Evolutionary conservation across 2,888 invertebrate genomes (phyloP).

Genomic region (Zhuqinia jingwanae): DNA sequence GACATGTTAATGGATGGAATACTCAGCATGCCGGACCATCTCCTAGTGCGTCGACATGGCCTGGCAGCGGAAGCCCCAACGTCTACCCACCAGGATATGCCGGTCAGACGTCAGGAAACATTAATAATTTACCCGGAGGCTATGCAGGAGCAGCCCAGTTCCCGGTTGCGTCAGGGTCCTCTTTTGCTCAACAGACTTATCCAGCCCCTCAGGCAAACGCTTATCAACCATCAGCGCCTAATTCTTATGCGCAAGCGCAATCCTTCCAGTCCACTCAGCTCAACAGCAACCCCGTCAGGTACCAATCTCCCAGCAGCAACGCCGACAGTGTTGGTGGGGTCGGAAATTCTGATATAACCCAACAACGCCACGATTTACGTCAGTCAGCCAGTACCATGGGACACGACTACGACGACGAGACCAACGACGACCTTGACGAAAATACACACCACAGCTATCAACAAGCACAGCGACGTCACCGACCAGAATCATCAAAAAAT

Average conservation of each 20-base stretch:
- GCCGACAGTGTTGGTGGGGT: conserved; percentile 76
- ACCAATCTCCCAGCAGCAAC: conserved; percentile 39
- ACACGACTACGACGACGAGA: conserved; percentile 55
- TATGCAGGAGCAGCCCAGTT: conserved; percentile 64
- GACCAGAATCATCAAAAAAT: conserved; percentile 43
- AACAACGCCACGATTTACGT: conserved; percentile 45
- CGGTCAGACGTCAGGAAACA: conserved; percentile 77
- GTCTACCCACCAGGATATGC: conserved; percentile 69
- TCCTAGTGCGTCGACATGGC: conserved; percentile 66
- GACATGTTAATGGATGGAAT: conserved; percentile 75
- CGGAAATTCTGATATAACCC: conserved; percentile 75
- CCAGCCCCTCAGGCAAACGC: conserved; percentile 69
- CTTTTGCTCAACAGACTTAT: conserved; percentile 73
- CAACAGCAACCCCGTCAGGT: conserved; percentile 52
- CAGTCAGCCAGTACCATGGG: conserved; percentile 66
- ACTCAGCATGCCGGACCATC: conserved; percentile 74
- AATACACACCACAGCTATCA: conserved; percentile 52
- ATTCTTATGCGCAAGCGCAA: conserved; percentile 58
- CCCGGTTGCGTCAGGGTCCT: conserved; percentile 69
- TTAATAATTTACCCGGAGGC: conserved; percentile 77
- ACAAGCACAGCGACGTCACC: conserved; percentile 45
- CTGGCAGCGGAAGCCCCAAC: conserved; percentile 54
- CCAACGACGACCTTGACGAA: conserved; percentile 12
- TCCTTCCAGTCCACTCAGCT: conserved; percentile 44
- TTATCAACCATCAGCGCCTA: conserved; percentile 68